Evolutionary conservation across 2,797 vertebrate species (phyloP).

Genomic region (Uromys caudimaculatus): DNA sequence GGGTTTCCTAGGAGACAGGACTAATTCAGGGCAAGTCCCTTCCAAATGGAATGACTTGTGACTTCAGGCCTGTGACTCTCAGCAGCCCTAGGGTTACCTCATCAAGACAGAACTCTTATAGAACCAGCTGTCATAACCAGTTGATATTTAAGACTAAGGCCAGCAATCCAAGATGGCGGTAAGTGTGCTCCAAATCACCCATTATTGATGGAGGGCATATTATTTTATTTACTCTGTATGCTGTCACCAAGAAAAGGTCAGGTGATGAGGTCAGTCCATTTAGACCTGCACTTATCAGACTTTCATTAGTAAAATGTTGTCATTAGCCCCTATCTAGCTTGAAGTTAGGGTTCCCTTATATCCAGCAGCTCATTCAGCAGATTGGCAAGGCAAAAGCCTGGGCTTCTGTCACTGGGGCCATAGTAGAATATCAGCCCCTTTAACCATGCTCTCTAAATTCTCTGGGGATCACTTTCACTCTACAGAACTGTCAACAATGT

Average conservation of each 20-base stretch:
- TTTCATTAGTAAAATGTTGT: neutral
- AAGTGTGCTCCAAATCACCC: neutral
- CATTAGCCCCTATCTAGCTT: neutral
- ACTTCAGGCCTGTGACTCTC: neutral
- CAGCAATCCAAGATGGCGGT: neutral
- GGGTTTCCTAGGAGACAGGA: neutral
- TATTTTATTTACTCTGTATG: neutral
- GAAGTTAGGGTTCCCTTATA: neutral
- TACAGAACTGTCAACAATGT: neutral
- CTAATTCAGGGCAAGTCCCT: neutral
- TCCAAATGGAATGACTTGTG: neutral
- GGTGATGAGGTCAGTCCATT: neutral
- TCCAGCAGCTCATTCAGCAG: neutral
- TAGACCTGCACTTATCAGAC: neutral
- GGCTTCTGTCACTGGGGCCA: rapidly evolving
- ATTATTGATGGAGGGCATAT: neutral
- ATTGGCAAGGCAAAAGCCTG: neutral
- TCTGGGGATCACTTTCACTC: neutral
- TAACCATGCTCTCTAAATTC: neutral
- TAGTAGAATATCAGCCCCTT: neutral
- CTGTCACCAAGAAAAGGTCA: neutral
- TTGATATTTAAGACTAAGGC: neutral
- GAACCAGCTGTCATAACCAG: too few relatives aligned
- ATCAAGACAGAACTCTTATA: neutral
- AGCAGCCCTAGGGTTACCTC: neutral